A percentile compares a stretch with the other conserved stretches of the same genome.
Evolutionary conservation across 2,797 vertebrate species (phyloP).

Genomic region (Anomalospiza imberbis): DNA sequence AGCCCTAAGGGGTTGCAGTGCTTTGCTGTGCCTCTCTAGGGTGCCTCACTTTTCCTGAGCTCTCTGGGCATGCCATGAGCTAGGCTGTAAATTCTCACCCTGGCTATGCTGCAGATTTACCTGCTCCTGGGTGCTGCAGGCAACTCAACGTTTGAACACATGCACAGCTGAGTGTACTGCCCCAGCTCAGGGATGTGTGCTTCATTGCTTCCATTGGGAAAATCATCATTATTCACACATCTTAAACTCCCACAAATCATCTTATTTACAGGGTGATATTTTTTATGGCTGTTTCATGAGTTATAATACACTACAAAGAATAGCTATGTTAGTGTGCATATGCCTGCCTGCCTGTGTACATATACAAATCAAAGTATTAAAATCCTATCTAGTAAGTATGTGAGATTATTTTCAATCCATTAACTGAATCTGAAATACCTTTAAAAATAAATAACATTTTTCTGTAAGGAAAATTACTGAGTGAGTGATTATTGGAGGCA

Average conservation of each 20-base stretch:
- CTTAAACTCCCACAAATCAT: neutral
- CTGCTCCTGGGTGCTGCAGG: rapidly evolving
- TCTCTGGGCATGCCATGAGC: rapidly evolving
- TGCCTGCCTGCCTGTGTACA: neutral
- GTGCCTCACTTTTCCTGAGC: rapidly evolving
- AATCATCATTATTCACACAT: rapidly evolving
- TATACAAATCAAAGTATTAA: neutral
- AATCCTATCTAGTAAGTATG: neutral
- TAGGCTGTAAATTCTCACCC: neutral
- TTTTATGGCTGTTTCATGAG: neutral
- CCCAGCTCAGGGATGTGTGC: rapidly evolving
- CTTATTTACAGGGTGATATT: neutral
- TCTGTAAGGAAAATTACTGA: neutral
- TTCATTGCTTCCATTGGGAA: neutral
- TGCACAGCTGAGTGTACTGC: rapidly evolving
- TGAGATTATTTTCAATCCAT: neutral
- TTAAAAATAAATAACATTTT: neutral
- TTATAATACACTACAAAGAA: rapidly evolving
- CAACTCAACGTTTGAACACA: rapidly evolving
- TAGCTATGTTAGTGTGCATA: neutral
- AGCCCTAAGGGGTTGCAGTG: neutral
- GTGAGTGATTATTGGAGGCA: neutral
- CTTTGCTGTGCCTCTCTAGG: neutral
- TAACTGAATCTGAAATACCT: neutral
- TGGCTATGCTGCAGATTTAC: rapidly evolving